Evolutionary conservation across 2,797 vertebrate genomes (phyloP), one percentile per base, ranked within the genome.

Genomic region (Fundulus diaphanus): DNA sequence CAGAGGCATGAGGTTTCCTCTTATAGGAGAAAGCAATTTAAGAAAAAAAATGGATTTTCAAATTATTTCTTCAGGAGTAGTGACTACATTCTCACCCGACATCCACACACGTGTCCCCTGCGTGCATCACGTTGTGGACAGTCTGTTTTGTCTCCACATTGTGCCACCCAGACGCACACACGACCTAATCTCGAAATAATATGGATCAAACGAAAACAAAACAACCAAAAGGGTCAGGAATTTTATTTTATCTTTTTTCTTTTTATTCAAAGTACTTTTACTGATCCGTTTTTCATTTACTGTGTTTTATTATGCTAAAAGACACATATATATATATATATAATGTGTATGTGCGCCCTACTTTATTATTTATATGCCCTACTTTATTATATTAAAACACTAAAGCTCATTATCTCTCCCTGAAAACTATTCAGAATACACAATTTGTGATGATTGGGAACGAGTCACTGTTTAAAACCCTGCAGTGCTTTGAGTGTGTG

Each of bases 71-170:
- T n/a, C 1, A 2, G 11, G 20, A 3, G 2, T 18, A 35, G 24
- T 51, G 35, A 70, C 31, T 15, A n/a, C n/a, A 0, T 9, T 29
- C 40, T 48, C 29, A 20, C 37, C 3, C 4, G 24, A 8, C 42
- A 57, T 0, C 2, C 7, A 27, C 42, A 12, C 29, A 85, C 85
- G 77, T 86, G 86, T 54, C 54, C 22, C 7, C 20, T 31, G 31
- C 29, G 52, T 49, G 42, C 44, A n/a, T 51, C 29, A 20, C 15
- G 74, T 79, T 74, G 29, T 13, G 66, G 65, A 63, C 68, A 65
- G 29, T 81, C 83, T 89, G 85, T 89, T 71, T 76, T 76, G 67
- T 76, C 59, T 22, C 31, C 29, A 33, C 29, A 18, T 56, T 31
- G 54, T 56, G 16, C 57, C 57, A 59, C 57, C 16, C 8, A 5